A percentile compares a stretch with the other conserved stretches of the same genome.
These are phyloP conservation scores for honey bee (Apis mellifera) DNA, from an alignment of 1,140 invertebrate species.

Conservation along the genomic window DNA sequence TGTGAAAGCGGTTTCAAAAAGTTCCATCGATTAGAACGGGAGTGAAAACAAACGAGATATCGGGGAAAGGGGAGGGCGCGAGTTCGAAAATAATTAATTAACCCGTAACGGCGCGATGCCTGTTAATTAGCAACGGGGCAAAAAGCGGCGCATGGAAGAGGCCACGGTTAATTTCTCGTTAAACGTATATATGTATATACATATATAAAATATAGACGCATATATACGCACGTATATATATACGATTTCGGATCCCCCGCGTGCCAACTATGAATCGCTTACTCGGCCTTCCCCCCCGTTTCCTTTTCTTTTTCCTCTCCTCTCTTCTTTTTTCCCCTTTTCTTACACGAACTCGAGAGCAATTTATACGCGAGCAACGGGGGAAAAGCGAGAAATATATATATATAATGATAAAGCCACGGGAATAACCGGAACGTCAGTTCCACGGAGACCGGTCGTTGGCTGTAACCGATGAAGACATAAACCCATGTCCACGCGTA, in stretches of 20 bases:
- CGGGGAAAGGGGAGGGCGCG: no score
- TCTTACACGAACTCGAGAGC: neutral
- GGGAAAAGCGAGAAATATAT: conserved; percentile 60
- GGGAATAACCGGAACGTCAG: conserved; percentile 61
- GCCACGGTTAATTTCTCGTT: conserved; percentile 38
- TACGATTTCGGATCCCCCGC: neutral
- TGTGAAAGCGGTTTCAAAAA: neutral
- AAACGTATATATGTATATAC: neutral
- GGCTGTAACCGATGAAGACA: conserved; percentile 77
- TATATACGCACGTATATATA: no score
- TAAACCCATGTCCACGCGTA: conserved; percentile 78
- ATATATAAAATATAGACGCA: no score
- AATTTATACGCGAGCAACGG: conserved; percentile 39
- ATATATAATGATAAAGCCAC: conserved; percentile 60
- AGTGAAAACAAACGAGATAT: neutral
- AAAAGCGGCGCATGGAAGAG: conserved; percentile 30
- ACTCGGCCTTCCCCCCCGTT: no score
- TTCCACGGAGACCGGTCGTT: conserved; percentile 65
- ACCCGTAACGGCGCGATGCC: conserved; percentile 25
- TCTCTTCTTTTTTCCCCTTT: neutral
- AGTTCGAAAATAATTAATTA: conserved; percentile 47
- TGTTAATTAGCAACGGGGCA: conserved; percentile 45
- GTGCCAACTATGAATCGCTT: conserved; percentile 5
- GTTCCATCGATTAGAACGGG: neutral
- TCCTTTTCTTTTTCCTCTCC: neutral